Percentiles rank a stretch among this genome's conserved stretches.
Conservation (phyloP, 2,113 vertebrate species). For the Gobiocypris rarus region DNA sequence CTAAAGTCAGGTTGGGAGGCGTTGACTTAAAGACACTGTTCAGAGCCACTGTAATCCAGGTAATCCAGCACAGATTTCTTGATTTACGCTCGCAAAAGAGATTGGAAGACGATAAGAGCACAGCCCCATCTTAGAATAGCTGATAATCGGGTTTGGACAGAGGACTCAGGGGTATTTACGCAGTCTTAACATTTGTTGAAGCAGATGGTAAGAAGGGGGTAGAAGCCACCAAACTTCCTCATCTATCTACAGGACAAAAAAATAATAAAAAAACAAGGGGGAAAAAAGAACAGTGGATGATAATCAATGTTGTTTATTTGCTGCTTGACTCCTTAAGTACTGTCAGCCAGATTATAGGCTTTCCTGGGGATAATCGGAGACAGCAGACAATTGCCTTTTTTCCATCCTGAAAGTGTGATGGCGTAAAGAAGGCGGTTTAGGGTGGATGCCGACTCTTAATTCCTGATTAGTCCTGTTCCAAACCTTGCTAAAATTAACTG, state of each 20-base stretch:
- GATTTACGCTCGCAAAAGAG: constrained; percentile 79
- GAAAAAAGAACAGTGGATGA: constrained; percentile 80
- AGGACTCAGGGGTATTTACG: constrained; percentile 77
- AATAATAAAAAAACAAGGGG: background rate
- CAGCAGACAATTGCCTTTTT: constrained; percentile 85
- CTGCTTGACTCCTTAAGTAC: constrained; percentile 87
- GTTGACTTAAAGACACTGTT: constrained; percentile 67
- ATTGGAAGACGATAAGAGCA: constrained; percentile 74
- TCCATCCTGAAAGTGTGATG: constrained; percentile 74
- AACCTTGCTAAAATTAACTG: constrained; percentile 83
- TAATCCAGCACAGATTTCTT: constrained; percentile 77
- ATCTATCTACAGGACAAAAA: constrained; percentile 55
- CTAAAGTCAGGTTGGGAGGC: constrained; percentile 61
- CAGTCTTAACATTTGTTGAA: constrained; percentile 80
- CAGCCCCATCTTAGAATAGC: constrained; percentile 74
- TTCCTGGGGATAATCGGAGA: constrained; percentile 84
- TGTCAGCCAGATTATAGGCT: constrained; percentile 85
- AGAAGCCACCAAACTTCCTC: constrained; percentile 64
- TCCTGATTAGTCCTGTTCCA: constrained; percentile 82
- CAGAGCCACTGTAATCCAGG: constrained; percentile 71
- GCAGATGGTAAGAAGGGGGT: constrained; percentile 79
- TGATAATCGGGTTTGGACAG: constrained; percentile 79
- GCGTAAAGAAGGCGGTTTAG: constrained; percentile 75
- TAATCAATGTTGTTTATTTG: constrained; percentile 90
- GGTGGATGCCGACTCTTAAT: constrained; percentile 82